Conservation (phyloP, 2,113 vertebrate species). For the Pachyramphus minor region DNA sequence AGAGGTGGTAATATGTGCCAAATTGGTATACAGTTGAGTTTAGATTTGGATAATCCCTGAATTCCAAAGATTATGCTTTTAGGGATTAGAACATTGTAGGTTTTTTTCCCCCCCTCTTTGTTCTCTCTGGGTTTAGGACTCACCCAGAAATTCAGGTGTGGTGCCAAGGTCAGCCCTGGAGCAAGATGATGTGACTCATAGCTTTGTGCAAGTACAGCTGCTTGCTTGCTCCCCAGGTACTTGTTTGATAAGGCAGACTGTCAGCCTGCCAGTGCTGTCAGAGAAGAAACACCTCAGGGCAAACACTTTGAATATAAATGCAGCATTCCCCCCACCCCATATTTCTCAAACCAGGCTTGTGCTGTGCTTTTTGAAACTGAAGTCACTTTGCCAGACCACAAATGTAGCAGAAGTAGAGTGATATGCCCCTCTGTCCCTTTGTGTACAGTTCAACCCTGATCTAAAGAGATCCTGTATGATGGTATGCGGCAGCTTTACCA, state of each 20-base stretch:
- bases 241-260: constrained; percentile 20
- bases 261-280: not conserved
- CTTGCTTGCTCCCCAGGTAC: constrained; percentile 33
- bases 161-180: constrained; percentile 36
- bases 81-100: not conserved
- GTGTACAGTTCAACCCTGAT: not conserved
- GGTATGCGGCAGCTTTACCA: accelerated
- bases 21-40: constrained; percentile 17
- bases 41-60: constrained; percentile 14
- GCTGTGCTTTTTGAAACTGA: constrained; percentile 31
- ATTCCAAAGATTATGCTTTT: constrained; percentile 39
- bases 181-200: not conserved
- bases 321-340: not conserved
- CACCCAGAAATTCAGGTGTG: not conserved
- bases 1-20: constrained; percentile 55
- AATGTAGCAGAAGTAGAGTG: constrained; percentile 43
- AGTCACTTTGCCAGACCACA: constrained; percentile 50
- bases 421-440: not conserved
- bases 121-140: constrained; percentile 13
- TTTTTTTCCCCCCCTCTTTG: not conserved
- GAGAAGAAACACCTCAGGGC: constrained; percentile 48
- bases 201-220: not conserved
- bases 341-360: constrained; percentile 7
- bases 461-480: not conserved
- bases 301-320: constrained; percentile 17